phyloP scores from a whole-genome alignment of 2,113 vertebrate species.

The Plecotus auritus region DNA sequence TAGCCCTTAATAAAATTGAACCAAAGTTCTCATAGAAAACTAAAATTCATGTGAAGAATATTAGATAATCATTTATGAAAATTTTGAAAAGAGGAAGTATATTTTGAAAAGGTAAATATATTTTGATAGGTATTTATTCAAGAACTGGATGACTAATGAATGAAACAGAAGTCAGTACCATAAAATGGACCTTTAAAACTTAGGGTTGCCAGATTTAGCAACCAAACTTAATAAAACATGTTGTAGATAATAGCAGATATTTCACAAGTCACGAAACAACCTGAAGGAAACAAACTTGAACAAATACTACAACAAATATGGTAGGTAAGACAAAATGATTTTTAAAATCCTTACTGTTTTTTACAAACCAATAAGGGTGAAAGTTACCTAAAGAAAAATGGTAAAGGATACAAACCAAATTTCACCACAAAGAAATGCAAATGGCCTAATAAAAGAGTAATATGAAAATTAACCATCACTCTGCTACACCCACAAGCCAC shows the following conservation, averaged over 20 bases:
- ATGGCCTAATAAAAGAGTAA: too few species aligned
- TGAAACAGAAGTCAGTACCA: neutral
- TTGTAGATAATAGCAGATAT: neutral
- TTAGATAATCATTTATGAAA: neutral
- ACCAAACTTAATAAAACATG: neutral
- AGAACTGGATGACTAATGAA: neutral
- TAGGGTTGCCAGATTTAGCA: neutral
- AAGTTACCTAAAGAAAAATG: neutral
- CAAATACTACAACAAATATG: neutral
- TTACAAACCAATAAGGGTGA: neutral
- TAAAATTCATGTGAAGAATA: constrained; percentile 14
- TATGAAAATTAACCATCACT: too few species aligned
- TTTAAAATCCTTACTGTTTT: neutral
- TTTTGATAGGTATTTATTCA: neutral
- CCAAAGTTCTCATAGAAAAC: neutral
- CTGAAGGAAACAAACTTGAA: neutral
- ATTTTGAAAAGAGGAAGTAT: neutral
- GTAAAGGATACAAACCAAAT: neutral
- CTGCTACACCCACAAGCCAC: too few species aligned
- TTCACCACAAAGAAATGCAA: neutral
- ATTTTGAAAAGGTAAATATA: neutral
- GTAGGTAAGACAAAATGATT: neutral
- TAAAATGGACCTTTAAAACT: neutral
- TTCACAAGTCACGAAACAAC: neutral
- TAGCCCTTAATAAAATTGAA: neutral